Percentiles rank a stretch among this genome's conserved stretches.
These are phyloP conservation scores for Beris morrisii DNA, from an alignment of 2,888 invertebrate species.

Conservation along the genomic window DNA sequence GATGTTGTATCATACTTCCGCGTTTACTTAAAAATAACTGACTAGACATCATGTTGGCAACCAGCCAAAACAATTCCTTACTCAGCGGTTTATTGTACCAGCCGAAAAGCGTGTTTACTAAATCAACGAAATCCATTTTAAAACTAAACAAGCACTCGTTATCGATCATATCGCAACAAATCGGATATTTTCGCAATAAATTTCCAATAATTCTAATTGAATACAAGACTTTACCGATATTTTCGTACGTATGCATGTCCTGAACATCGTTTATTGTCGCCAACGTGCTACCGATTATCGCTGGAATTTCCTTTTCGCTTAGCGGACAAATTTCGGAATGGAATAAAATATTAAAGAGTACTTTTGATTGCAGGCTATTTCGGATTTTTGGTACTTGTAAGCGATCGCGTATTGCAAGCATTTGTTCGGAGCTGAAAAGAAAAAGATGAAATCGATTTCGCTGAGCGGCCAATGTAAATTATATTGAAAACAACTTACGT, in stretches of 20 bases:
- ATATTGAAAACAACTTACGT: slow-evolving; percentile 13
- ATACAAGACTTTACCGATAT: slow-evolving; percentile 24
- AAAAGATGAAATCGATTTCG: background rate
- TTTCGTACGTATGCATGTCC: background rate
- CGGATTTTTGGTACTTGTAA: background rate
- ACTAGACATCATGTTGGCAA: slow-evolving; percentile 27
- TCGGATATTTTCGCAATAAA: slow-evolving; percentile 19
- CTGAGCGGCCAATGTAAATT: background rate
- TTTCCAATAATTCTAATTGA: slow-evolving; percentile 33
- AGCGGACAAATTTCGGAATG: background rate
- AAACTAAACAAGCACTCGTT: background rate
- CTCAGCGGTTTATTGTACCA: slow-evolving; percentile 16
- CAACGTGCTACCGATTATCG: background rate
- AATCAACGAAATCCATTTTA: slow-evolving; percentile 10
- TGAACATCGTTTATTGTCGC: background rate
- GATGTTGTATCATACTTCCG: background rate
- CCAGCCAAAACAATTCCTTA: slow-evolving; percentile 34
- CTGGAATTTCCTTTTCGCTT: background rate
- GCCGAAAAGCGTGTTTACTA: slow-evolving; percentile 26
- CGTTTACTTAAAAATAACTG: slow-evolving; percentile 4
- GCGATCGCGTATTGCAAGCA: background rate
- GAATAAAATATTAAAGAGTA: slow-evolving; percentile 17
- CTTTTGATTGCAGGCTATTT: background rate
- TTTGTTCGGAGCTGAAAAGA: slow-evolving; percentile 6
- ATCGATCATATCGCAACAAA: slow-evolving; percentile 3